Conservation (phyloP, 30 jellyfish, hydroid and myxozoan genomes). For the Cassiopea xamachana region DNA sequence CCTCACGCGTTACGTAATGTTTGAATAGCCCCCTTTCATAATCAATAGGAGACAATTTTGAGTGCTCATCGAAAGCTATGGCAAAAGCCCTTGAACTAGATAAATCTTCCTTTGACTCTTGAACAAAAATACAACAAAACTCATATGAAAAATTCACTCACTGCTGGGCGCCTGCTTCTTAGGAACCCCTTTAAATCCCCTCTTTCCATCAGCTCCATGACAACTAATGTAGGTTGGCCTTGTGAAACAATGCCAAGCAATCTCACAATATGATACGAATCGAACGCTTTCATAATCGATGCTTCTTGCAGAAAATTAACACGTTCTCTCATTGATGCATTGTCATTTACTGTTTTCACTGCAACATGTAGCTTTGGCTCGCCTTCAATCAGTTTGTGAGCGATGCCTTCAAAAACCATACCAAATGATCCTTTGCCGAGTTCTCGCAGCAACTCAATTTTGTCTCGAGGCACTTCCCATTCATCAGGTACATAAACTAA, state of each 20-base stretch:
- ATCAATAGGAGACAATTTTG: too few species aligned
- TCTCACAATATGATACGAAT: conserved; percentile 87
- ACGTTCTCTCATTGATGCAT: conserved; percentile 94
- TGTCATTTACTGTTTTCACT: conserved; percentile 94
- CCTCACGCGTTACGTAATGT: too few species aligned
- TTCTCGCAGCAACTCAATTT: conserved; percentile 85
- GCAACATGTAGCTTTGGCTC: conserved; percentile 84
- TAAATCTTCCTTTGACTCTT: not conserved
- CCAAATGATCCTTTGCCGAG: conserved; percentile 99
- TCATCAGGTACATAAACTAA: conserved; percentile 96
- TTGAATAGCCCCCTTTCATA: too few species aligned
- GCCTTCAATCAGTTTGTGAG: conserved; percentile 79
- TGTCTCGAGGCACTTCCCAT: conserved; percentile 98
- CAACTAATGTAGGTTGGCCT: conserved; percentile 98
- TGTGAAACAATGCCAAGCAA: conserved; percentile 95
- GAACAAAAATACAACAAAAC: not conserved
- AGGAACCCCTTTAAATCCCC: conserved; percentile 91
- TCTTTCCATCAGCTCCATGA: conserved; percentile 98
- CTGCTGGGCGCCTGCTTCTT: conserved; percentile 94
- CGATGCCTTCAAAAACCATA: conserved; percentile 97
- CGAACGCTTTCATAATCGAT: conserved; percentile 94
- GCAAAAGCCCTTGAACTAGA: not conserved
- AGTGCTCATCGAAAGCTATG: too few species aligned
- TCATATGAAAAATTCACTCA: conserved; percentile 4
- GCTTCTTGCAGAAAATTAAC: conserved; percentile 95